phyloP scores from a whole-genome alignment of 2,888 invertebrate genomes.

The Sinhomidia bicolor region DNA sequence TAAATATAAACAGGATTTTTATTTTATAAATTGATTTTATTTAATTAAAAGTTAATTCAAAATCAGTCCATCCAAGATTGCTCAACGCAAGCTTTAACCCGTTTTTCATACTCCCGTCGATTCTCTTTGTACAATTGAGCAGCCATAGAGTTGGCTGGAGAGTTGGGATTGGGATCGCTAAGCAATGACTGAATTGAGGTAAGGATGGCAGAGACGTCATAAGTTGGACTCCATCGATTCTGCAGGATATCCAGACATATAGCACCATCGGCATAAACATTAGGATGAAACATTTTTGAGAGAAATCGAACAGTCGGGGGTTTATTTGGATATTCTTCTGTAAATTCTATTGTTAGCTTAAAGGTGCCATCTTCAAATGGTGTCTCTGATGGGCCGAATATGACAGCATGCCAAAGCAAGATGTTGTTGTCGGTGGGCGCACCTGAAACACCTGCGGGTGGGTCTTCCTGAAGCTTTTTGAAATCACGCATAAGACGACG shows the following conservation, averaged over 20 bases:
- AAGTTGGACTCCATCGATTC: slow-evolving; percentile 99
- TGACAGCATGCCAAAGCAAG: slow-evolving; percentile 99
- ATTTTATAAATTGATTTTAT: neutral
- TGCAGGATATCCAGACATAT: slow-evolving; percentile 99
- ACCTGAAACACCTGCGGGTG: slow-evolving; percentile 94
- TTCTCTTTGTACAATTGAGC: slow-evolving; percentile 99
- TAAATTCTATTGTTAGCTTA: slow-evolving; percentile 99
- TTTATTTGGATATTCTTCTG: slow-evolving; percentile 99
- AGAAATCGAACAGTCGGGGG: slow-evolving; percentile 99
- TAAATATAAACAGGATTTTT: neutral
- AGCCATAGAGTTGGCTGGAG: slow-evolving; percentile 99
- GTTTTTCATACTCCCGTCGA: slow-evolving; percentile 99
- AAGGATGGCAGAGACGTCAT: slow-evolving; percentile 99
- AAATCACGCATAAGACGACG: slow-evolving; percentile 87
- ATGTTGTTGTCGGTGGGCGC: slow-evolving; percentile 99
- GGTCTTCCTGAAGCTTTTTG: slow-evolving; percentile 92
- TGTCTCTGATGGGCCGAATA: slow-evolving; percentile 89
- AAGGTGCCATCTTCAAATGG: slow-evolving; percentile 99
- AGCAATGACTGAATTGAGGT: slow-evolving; percentile 99
- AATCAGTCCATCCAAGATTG: slow-evolving; percentile 86
- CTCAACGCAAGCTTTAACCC: slow-evolving; percentile 99
- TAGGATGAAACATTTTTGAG: slow-evolving; percentile 99
- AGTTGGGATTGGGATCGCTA: slow-evolving; percentile 99
- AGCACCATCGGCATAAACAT: slow-evolving; percentile 99
- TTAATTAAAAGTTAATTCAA: neutral